phyloP scores from a whole-genome alignment of 2,797 vertebrate genomes.

The Megaceryle alcyon region DNA sequence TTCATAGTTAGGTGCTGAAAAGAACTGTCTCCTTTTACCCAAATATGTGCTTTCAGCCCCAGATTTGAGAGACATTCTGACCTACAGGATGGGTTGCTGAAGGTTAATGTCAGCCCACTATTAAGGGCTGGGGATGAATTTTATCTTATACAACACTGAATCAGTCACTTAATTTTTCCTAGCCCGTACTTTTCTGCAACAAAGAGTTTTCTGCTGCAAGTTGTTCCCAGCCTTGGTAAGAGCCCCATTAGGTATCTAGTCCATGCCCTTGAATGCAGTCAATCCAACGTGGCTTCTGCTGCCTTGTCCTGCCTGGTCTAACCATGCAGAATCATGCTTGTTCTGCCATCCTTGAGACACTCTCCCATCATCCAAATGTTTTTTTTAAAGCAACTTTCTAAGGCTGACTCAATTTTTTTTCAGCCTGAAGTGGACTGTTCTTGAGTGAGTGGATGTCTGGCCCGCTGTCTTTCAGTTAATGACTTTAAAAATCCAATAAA shows the following conservation, averaged over 20 bases:
- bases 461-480: conserved; percentile 15
- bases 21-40: background rate
- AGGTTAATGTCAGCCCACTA: background rate
- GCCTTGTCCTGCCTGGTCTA: background rate
- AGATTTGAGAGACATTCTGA: background rate
- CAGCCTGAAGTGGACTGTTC: background rate
- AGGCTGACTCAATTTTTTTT: background rate
- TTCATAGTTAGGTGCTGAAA: background rate
- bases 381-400: background rate
- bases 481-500: conserved; percentile 35
- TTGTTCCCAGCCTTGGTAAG: background rate
- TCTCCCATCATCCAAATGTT: background rate
- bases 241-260: background rate
- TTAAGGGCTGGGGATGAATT: background rate
- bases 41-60: background rate
- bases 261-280: background rate
- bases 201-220: background rate
- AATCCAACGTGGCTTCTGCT: background rate
- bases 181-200: background rate
- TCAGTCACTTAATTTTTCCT: background rate
- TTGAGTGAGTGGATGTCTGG: background rate
- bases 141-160: background rate
- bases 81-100: background rate
- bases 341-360: background rate
- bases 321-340: accelerated